Base-by-base conservation (phyloP, 2,797 vertebrate genomes). In the Sciurus vulgaris region DNA sequence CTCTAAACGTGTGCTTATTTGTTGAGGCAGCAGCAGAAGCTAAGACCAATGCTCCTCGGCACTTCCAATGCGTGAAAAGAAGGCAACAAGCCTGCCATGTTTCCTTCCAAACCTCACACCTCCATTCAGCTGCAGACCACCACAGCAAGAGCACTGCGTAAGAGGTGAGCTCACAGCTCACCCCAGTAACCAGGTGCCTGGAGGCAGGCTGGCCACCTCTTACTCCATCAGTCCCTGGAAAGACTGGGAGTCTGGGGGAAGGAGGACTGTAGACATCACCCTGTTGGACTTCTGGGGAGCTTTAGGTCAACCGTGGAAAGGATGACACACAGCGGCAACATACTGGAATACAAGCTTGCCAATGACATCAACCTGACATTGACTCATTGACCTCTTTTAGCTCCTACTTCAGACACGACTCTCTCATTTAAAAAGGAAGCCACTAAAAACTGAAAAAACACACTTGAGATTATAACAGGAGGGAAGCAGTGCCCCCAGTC, bases 111-210 rank as follows among this genome's bases (percentile, higher is more conserved):
- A 6, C 15, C 56, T 1, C 7, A 9, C 20, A 24, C 24, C 33
- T 1, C 15, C 22, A 10, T 54, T 33, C 61, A 73, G 76, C 30
- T 8, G 7, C 28, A 86, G 38, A 49, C 7, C 0, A 0, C 51
- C 47, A 12, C 2, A 2, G 44, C n/a, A 38, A 54, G 10, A n/a
- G 49, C 1, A 8, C 12, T 0, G 51, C 61, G 17, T 5, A 7
- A 3, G 2, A 51, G 15, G 61, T 0, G 0, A 30, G 26, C 5
- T 47, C 28, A 14, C 82, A 14, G 15, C 41, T 44, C 0, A 0
- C n/a, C 7, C 72, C 3, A 0, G 15, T 2, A 8, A 11, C 70
- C 4, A 14, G 1, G 26, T 20, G 44, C 35, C 51, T 5, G 4
- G 38, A 38, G 24, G 22, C 44, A 65, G 47, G 11, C 2, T 1